A percentile compares a stretch with the other conserved stretches of the same genome.
Evolutionary conservation across 53 echinoderm and acorn worm species (phyloP).

Genomic region (Luidia sarsii): DNA sequence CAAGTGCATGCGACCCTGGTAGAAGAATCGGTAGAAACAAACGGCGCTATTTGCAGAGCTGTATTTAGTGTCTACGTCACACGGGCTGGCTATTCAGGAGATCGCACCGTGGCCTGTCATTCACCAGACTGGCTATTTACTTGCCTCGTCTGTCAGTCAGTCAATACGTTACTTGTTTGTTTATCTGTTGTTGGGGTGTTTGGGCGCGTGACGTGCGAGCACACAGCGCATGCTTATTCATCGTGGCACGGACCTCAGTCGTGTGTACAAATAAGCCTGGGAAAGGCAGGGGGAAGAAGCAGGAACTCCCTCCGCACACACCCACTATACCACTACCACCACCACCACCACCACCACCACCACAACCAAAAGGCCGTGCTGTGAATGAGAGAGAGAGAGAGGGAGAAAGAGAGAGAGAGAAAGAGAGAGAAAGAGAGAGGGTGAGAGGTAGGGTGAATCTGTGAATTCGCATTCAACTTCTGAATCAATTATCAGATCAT

Average conservation of each 20-base stretch:
- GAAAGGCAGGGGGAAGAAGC: too few species aligned
- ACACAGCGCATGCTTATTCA: slow-evolving; percentile 3
- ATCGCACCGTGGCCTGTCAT: not conserved
- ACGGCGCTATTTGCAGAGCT: slow-evolving; percentile 37
- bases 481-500: not conserved
- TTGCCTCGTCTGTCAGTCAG: slow-evolving; percentile 42
- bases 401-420: not conserved
- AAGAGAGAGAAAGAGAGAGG: not conserved
- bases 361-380: too few species aligned
- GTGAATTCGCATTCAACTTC: too few species aligned
- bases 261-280: not conserved
- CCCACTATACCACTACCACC: too few species aligned
- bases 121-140: slow-evolving; percentile 37
- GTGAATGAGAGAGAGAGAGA: not conserved
- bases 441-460: too few species aligned
- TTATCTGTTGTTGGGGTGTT: slow-evolving; percentile 58
- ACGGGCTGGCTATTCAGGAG: not conserved
- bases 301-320: too few species aligned
- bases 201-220: slow-evolving; percentile 40
- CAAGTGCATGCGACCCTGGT: slow-evolving; percentile 45
- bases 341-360: too few species aligned
- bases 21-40: not conserved
- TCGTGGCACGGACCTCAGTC: not conserved
- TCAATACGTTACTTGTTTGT: slow-evolving; percentile 48
- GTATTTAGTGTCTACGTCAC: slow-evolving; percentile 10